These are phyloP conservation scores for Akabosia matsudoensis DNA, from an alignment of 1,140 invertebrate genomes.

Conservation along the genomic window DNA sequence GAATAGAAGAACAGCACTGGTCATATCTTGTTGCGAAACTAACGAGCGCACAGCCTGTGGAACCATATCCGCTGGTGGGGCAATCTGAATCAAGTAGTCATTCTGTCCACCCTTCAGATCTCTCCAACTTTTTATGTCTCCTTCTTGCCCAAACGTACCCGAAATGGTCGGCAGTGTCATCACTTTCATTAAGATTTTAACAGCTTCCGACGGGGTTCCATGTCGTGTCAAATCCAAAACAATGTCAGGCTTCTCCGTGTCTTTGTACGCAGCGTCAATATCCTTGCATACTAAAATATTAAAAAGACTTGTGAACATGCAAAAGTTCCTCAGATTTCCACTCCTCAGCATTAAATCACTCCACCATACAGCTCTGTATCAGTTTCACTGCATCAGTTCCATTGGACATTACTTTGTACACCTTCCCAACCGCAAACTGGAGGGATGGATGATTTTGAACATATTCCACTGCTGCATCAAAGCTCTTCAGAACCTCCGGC, in stretches of 20 bases:
- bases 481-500: slow-evolving; percentile 62
- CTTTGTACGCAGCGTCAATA: slow-evolving; percentile 61
- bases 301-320: not conserved
- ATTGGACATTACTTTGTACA: slow-evolving; percentile 60
- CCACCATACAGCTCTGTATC: slow-evolving; percentile 63
- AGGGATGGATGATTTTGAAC: slow-evolving; percentile 63
- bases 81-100: slow-evolving; percentile 54
- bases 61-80: slow-evolving; percentile 76
- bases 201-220: slow-evolving; percentile 72
- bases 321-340: not conserved
- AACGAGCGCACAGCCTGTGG: slow-evolving; percentile 76
- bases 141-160: slow-evolving; percentile 75
- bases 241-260: slow-evolving; percentile 66
- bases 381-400: slow-evolving; percentile 64
- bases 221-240: slow-evolving; percentile 74
- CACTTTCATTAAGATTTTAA: slow-evolving; percentile 74
- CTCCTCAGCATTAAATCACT: too few species aligned
- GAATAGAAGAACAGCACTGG: slow-evolving; percentile 84
- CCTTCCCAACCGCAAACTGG: slow-evolving; percentile 62
- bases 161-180: slow-evolving; percentile 76
- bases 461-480: slow-evolving; percentile 65
- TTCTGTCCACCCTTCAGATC: slow-evolving; percentile 28
- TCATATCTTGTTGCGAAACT: slow-evolving; percentile 75
- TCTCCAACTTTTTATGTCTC: slow-evolving; percentile 60
- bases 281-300: slow-evolving; percentile 63